A percentile compares a stretch with the other conserved stretches of the same genome.
Evolutionary conservation across 2,113 vertebrate genomes (phyloP).

Genomic region (Rafetus swinhoei): DNA sequence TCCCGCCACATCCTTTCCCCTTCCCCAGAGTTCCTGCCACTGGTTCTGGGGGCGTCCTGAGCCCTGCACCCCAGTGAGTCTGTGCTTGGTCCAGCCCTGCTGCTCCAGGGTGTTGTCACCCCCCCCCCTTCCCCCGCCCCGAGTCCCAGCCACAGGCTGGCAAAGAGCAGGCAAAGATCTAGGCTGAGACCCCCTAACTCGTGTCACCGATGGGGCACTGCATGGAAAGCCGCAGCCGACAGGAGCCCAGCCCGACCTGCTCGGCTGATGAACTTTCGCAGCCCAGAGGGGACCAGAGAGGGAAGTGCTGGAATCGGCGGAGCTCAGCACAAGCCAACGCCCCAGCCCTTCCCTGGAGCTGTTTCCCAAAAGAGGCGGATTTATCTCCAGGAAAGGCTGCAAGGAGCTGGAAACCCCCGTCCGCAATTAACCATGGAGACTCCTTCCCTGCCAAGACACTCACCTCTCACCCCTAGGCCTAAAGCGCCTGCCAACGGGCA

Average conservation of each 20-base stretch:
- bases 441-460: rapidly evolving
- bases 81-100: too few species aligned
- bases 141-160: not conserved
- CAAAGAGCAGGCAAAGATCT: not conserved
- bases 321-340: not conserved
- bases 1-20: not conserved
- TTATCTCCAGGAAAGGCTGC: not conserved
- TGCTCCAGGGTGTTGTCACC: not conserved
- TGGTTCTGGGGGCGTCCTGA: too few species aligned
- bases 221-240: not conserved
- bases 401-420: not conserved
- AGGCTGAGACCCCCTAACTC: not conserved
- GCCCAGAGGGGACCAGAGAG: not conserved
- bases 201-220: not conserved
- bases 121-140: too few species aligned
- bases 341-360: not conserved
- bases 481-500: not conserved
- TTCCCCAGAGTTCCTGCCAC: too few species aligned
- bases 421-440: not conserved
- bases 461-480: not conserved
- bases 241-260: not conserved
- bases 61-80: too few species aligned
- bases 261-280: not conserved
- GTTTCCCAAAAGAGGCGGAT: not conserved
- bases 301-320: not conserved